Evolutionary conservation across 1,140 invertebrate species (phyloP).

Genomic region (Drosophila aff.): DNA sequence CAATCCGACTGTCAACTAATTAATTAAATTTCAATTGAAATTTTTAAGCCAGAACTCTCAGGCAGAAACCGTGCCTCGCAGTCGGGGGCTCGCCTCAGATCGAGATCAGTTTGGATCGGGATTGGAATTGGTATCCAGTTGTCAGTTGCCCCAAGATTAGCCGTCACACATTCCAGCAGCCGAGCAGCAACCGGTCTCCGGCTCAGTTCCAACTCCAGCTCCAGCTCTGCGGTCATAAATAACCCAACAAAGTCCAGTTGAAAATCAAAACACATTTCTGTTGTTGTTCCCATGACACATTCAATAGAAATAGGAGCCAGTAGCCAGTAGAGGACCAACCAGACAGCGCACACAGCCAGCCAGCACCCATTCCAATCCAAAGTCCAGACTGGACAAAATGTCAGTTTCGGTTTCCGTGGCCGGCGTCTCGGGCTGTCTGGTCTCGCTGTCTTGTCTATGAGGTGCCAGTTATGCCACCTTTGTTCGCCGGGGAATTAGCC

Average conservation of each 20-base stretch:
- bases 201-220: slow-evolving; percentile 24
- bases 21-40: slow-evolving; percentile 84
- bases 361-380: slow-evolving; percentile 10
- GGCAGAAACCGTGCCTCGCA: slow-evolving; percentile 59
- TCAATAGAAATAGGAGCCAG: slow-evolving; percentile 80
- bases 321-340: slow-evolving; percentile 48
- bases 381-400: slow-evolving; percentile 63
- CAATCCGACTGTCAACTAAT: slow-evolving; percentile 83
- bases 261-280: slow-evolving; percentile 78
- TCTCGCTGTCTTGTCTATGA: slow-evolving; percentile 58
- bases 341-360: slow-evolving; percentile 36
- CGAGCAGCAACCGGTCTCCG: slow-evolving; percentile 46
- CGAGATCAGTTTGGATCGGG: slow-evolving; percentile 25
- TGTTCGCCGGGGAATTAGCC: slow-evolving; percentile 57
- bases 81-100: slow-evolving; percentile 58
- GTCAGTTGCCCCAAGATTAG: slow-evolving; percentile 83
- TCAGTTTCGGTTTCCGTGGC: slow-evolving; percentile 57
- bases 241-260: slow-evolving; percentile 70
- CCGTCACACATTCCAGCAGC: slow-evolving; percentile 80
- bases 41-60: slow-evolving; percentile 62
- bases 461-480: slow-evolving; percentile 81
- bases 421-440: slow-evolving; percentile 45
- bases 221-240: slow-evolving; percentile 47
- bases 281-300: slow-evolving; percentile 68
- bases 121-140: slow-evolving; percentile 65